Conservation (phyloP, 2,113 vertebrate species). For the Cathartes aura region DNA sequence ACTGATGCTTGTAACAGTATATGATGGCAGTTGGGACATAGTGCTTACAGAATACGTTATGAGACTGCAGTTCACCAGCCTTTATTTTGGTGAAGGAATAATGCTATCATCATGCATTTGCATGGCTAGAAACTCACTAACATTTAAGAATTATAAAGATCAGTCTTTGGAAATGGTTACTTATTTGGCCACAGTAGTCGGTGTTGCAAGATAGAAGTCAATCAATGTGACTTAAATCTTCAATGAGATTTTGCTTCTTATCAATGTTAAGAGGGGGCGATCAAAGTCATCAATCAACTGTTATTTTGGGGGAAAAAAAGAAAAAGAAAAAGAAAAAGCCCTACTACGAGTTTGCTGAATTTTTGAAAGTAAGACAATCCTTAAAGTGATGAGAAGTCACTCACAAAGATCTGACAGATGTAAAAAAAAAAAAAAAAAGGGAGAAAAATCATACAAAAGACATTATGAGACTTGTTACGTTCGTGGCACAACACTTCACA, state of each 20-base stretch:
- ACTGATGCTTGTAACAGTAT: background rate
- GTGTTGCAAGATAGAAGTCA: background rate
- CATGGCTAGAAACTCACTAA: background rate
- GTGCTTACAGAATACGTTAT: background rate
- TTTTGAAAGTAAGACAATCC: background rate
- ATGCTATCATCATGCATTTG: background rate
- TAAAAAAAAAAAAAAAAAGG: background rate
- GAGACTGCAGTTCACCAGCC: background rate
- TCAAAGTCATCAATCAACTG: background rate
- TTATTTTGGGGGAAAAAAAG: background rate
- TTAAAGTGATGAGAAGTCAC: background rate
- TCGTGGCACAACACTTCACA: background rate
- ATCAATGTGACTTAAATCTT: background rate
- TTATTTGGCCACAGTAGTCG: background rate
- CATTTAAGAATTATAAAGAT: background rate
- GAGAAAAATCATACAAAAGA: background rate
- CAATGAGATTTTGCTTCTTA: background rate
- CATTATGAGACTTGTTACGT: background rate
- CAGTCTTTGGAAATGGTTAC: background rate
- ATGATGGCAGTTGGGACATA: background rate
- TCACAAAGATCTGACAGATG: background rate
- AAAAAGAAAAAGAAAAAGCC: background rate
- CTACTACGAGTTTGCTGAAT: background rate
- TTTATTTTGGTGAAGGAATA: background rate
- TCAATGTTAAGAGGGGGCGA: background rate